Evolutionary conservation across 2,888 invertebrate genomes (phyloP).

Genomic region (Pyrrhosoma nymphula): DNA sequence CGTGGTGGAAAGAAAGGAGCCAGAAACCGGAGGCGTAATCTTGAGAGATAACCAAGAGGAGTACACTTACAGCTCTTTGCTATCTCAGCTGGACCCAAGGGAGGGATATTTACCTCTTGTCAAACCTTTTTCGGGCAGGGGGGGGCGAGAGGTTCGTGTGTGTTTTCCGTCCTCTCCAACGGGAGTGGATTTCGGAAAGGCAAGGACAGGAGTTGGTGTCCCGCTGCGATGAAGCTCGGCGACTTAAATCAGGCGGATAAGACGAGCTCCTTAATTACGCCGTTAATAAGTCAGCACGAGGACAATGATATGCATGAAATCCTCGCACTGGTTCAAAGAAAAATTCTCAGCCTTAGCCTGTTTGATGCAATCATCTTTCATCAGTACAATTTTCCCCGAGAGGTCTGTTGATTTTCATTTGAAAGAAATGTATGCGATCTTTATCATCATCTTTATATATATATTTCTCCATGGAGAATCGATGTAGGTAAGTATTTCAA

Average conservation of each 20-base stretch:
- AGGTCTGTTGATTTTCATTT: no score
- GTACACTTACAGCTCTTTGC: not conserved
- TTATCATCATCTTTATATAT: no score
- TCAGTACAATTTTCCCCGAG: no score
- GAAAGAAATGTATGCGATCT: no score
- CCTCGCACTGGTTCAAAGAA: not conserved
- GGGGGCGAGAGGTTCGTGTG: not conserved
- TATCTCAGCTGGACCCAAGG: not conserved
- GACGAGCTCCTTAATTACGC: constrained; percentile 26
- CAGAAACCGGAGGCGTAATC: not conserved
- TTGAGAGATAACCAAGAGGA: not conserved
- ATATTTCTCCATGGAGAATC: no score
- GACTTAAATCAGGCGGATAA: constrained; percentile 7
- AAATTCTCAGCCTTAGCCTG: not conserved
- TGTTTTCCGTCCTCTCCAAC: not conserved
- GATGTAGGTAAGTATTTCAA: no score
- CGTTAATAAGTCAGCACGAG: constrained; percentile 4
- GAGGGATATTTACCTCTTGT: constrained; percentile 8
- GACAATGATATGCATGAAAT: not conserved
- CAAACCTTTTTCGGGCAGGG: not conserved
- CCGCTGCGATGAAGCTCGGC: not conserved
- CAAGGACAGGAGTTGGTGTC: not conserved
- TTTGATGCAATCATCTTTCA: no score
- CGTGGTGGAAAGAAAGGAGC: not conserved
- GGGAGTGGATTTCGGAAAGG: constrained; percentile 4